A percentile compares a stretch with the other conserved stretches of the same genome.
phyloP scores from a whole-genome alignment of 1,140 invertebrate genomes.

The Mya arenaria region DNA sequence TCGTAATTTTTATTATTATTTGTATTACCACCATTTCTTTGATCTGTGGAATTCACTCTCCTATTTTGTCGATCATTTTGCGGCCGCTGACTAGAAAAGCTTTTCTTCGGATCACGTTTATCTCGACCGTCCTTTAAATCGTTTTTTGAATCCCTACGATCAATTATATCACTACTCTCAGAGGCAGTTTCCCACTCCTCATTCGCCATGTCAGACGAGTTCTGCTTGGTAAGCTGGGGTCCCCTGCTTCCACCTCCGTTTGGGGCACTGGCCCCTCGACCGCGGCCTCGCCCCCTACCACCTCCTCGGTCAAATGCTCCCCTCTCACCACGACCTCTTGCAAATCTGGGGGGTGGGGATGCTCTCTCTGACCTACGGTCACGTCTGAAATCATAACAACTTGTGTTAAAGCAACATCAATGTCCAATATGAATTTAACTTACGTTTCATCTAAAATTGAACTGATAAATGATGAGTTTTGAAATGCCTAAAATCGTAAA shows the following conservation, averaged over 20 bases:
- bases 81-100: constrained; percentile 80
- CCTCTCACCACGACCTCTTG: constrained; percentile 66
- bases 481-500: too few species aligned
- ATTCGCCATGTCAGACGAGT: constrained; percentile 82
- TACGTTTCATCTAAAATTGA: too few species aligned
- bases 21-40: constrained; percentile 26
- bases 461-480: too few species aligned
- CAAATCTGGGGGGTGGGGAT: constrained; percentile 74
- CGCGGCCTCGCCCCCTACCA: constrained; percentile 72
- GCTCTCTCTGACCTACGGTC: constrained; percentile 73
- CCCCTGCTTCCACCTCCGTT: constrained; percentile 56
- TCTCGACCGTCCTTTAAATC: constrained; percentile 72
- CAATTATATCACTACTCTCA: constrained; percentile 83
- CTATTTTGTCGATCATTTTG: constrained; percentile 77
- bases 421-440: too few species aligned
- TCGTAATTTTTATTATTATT: constrained; percentile 59
- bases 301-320: constrained; percentile 66
- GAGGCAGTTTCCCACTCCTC: constrained; percentile 86
- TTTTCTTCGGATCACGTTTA: constrained; percentile 78
- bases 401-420: too few species aligned
- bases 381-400: constrained; percentile 52
- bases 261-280: constrained; percentile 70
- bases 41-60: constrained; percentile 57
- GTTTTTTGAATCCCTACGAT: constrained; percentile 76
- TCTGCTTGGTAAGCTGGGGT: constrained; percentile 78